phyloP scores from a whole-genome alignment of 1,140 invertebrate species.

The Trinorchestia longiramus region DNA sequence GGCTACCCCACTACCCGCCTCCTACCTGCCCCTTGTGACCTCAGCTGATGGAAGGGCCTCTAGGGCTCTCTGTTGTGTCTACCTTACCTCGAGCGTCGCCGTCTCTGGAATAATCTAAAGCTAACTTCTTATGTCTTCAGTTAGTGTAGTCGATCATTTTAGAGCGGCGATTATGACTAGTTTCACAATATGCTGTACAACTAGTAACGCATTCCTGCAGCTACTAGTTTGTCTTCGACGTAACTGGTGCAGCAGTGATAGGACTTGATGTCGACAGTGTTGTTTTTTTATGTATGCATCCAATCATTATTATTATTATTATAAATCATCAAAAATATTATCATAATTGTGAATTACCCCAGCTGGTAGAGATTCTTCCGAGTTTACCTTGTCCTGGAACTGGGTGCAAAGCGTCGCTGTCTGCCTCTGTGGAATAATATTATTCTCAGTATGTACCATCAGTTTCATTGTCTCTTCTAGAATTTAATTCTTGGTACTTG shows the following conservation, averaged over 20 bases:
- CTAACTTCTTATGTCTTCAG: neutral
- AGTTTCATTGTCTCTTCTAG: no score
- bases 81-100: neutral
- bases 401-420: no score
- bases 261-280: neutral
- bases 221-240: neutral
- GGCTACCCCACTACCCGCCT: slow-evolving; percentile 61
- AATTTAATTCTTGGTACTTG: no score
- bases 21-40: slow-evolving; percentile 65
- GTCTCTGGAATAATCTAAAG: neutral
- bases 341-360: neutral
- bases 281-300: neutral
- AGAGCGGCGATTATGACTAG: neutral
- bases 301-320: neutral
- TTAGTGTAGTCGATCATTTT: neutral
- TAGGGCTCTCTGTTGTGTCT: slow-evolving; percentile 9
- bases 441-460: no score
- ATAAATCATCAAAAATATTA: neutral
- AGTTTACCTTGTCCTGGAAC: no score
- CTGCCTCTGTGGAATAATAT: no score
- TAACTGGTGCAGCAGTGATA: neutral
- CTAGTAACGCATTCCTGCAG: neutral
- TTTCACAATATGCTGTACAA: neutral
- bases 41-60: slow-evolving; percentile 47
- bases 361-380: no score